Conservation (phyloP, 2,888 invertebrate genomes). For the Mesorhabditis spiculigera region DNA sequence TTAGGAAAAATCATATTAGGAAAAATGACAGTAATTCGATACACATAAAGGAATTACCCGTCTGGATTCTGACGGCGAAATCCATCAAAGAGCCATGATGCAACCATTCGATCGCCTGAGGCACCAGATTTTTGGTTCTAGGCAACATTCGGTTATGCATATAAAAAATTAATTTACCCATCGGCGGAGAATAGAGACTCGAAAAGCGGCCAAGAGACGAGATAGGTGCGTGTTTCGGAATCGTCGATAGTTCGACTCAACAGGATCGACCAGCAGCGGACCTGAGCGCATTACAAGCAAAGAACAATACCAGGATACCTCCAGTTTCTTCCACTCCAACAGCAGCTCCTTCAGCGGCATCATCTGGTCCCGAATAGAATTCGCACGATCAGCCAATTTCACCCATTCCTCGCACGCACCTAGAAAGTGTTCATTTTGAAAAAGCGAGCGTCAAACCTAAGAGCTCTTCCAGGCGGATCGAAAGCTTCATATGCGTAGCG, state of each 20-base stretch:
- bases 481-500: conserved; percentile 80
- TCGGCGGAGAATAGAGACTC: conserved; percentile 33
- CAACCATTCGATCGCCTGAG: conserved; percentile 63
- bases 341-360: conserved; percentile 76
- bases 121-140: conserved; percentile 27
- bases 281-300: conserved; percentile 10
- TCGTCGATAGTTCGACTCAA: conserved; percentile 37
- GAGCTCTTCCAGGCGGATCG: conserved; percentile 84
- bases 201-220: conserved; percentile 50
- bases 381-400: conserved; percentile 59
- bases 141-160: neutral
- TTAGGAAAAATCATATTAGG: too few species aligned
- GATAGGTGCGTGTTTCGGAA: conserved; percentile 33
- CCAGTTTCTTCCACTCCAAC: conserved; percentile 78
- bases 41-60: conserved; percentile 69
- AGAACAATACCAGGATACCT: conserved; percentile 25
- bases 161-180: conserved; percentile 5
- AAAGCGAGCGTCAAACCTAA: conserved; percentile 68
- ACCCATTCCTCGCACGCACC: conserved; percentile 56
- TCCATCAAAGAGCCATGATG: conserved; percentile 80
- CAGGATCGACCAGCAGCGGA: conserved; percentile 45
- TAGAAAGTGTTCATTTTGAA: conserved; percentile 17
- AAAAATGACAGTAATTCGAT: too few species aligned
- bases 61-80: conserved; percentile 74
- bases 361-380: conserved; percentile 74